These are phyloP conservation scores for Grammomys surdaster DNA, from an alignment of 2,113 vertebrate genomes.

Conservation along the genomic window DNA sequence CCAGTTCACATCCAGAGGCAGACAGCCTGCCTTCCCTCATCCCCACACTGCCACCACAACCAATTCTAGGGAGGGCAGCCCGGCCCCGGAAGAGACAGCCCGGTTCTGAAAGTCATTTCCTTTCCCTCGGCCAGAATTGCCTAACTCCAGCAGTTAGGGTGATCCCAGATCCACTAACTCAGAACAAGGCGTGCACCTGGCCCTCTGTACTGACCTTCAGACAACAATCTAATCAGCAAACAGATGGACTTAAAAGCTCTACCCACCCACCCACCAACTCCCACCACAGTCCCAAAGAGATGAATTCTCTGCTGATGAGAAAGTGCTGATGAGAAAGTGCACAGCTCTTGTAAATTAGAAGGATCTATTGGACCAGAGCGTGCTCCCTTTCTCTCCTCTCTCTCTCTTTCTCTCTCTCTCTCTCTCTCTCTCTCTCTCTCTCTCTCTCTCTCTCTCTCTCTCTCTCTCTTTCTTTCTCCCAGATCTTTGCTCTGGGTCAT, in stretches of 20 bases:
- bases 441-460: fast-evolving
- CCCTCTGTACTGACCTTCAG: background rate
- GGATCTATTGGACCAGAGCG: fast-evolving
- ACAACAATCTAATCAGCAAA: background rate
- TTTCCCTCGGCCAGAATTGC: background rate
- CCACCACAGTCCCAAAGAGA: background rate
- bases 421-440: fast-evolving
- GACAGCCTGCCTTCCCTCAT: background rate
- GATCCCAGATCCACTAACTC: background rate
- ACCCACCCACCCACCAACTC: background rate
- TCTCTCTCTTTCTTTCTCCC: background rate
- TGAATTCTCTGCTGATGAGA: fast-evolving
- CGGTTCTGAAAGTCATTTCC: background rate
- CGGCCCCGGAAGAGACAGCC: background rate
- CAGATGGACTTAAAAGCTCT: background rate
- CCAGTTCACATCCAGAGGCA: background rate
- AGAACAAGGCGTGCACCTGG: background rate
- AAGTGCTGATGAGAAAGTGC: too few species aligned
- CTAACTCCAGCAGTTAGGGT: background rate
- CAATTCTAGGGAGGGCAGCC: background rate
- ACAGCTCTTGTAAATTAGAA: background rate
- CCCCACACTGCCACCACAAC: fast-evolving
- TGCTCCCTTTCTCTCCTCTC: background rate
- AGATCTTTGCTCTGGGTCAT: background rate
- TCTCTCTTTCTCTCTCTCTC: too few species aligned